Conservation (phyloP, 2,797 vertebrate species). For the Myotis pilosus region DNA sequence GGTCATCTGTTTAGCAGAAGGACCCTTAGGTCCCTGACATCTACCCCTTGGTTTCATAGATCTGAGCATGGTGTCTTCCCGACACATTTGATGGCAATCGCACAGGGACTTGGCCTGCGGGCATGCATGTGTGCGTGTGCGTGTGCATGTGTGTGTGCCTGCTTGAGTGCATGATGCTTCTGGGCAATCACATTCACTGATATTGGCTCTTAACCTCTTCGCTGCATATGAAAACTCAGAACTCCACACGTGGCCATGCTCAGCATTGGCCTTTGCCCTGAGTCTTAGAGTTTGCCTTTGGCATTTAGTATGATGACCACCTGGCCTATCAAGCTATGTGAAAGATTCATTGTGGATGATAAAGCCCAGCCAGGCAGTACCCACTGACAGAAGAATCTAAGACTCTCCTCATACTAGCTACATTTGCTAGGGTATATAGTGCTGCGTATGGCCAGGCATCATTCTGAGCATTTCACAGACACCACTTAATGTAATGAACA, state of each 20-base stretch:
- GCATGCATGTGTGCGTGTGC: rapidly evolving
- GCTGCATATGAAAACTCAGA: conserved; percentile 18
- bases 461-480: conserved; percentile 29
- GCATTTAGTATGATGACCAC: background rate
- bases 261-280: background rate
- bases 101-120: background rate
- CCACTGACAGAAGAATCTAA: conserved; percentile 1
- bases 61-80: conserved; percentile 2
- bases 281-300: background rate
- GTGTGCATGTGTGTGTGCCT: background rate
- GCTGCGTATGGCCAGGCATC: background rate
- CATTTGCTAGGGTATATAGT: background rate
- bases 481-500: background rate
- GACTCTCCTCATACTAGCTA: background rate
- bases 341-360: conserved; percentile 2
- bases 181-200: conserved; percentile 26
- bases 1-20: conserved; percentile 54
- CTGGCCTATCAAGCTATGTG: background rate
- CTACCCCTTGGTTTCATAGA: background rate
- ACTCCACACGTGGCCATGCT: background rate
- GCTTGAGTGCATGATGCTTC: background rate
- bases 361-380: background rate
- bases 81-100: background rate
- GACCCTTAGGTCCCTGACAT: background rate
- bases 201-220: conserved; percentile 8